These are phyloP conservation scores for Craniophora ligustri DNA, from an alignment of 2,888 invertebrate species.

Conservation along the genomic window DNA sequence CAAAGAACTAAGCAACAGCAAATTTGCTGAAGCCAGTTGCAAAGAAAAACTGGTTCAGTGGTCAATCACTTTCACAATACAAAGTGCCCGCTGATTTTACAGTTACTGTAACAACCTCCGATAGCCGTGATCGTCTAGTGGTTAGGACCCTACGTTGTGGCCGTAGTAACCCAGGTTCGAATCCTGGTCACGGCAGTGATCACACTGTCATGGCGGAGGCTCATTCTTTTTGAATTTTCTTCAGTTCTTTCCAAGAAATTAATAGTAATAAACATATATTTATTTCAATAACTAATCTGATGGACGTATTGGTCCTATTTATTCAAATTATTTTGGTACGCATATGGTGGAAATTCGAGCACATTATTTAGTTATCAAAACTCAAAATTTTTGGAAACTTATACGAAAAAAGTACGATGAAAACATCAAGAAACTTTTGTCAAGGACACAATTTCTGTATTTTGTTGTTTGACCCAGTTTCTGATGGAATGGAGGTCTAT, in stretches of 20 bases:
- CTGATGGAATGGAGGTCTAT: no score
- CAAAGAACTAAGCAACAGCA: constrained; percentile 9
- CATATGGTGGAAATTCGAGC: no score
- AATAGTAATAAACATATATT: no score
- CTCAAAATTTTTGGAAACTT: no score
- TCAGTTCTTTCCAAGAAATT: neutral
- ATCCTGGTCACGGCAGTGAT: constrained; percentile 91
- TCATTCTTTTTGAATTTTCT: constrained; percentile 3
- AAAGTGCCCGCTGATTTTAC: constrained; percentile 29
- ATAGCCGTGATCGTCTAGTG: constrained; percentile 90
- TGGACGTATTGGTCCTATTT: no score
- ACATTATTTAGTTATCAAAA: no score
- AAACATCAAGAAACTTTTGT: neutral
- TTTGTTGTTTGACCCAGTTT: constrained; percentile 3
- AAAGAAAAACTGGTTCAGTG: constrained; percentile 11
- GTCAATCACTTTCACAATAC: constrained; percentile 30
- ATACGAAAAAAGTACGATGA: neutral
- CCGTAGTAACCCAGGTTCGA: constrained; percentile 91
- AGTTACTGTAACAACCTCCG: constrained; percentile 19
- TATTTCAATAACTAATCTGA: no score
- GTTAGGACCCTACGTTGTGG: constrained; percentile 92
- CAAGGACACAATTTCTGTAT: neutral
- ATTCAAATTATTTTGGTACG: no score
- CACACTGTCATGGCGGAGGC: constrained; percentile 62
- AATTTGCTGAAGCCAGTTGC: constrained; percentile 3